These are phyloP conservation scores for Rotaria socialis DNA, from an alignment of 2,888 invertebrate genomes.

Conservation along the genomic window DNA sequence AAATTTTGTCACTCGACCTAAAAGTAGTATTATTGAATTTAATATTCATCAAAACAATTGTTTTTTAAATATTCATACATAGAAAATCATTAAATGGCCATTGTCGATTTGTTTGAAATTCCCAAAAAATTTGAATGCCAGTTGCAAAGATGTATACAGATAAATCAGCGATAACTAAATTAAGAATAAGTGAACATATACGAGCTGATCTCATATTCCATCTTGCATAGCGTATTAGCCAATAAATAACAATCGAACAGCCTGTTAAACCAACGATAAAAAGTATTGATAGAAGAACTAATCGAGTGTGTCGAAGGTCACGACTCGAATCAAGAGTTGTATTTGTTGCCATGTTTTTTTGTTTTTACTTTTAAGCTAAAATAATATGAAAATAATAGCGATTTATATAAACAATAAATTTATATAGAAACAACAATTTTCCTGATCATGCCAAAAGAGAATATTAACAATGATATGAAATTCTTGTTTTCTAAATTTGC, in stretches of 20 bases:
- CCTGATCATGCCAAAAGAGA: too few relatives aligned
- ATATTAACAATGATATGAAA: too few relatives aligned
- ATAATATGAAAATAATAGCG: neutral
- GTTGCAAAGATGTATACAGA: constrained; percentile 31
- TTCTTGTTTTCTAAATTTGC: too few relatives aligned
- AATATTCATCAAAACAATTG: neutral
- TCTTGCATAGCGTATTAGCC: constrained; percentile 24
- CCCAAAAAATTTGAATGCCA: constrained; percentile 31
- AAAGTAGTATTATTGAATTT: neutral
- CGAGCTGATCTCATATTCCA: constrained; percentile 13
- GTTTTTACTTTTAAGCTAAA: neutral
- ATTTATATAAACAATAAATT: too few relatives aligned
- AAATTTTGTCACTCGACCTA: constrained; percentile 8
- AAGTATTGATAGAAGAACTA: neutral
- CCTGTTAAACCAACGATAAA: neutral
- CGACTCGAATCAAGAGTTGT: neutral
- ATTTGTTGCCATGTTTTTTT: neutral
- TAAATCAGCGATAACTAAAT: constrained; percentile 24
- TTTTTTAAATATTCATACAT: neutral
- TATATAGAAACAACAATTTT: too few relatives aligned
- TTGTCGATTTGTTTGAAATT: neutral
- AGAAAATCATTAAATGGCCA: constrained; percentile 21
- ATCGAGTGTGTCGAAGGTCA: constrained; percentile 11
- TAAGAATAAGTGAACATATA: neutral
- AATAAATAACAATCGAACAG: neutral